Base-by-base conservation (phyloP, 2,797 vertebrate genomes). In the Apogon talboti region DNA sequence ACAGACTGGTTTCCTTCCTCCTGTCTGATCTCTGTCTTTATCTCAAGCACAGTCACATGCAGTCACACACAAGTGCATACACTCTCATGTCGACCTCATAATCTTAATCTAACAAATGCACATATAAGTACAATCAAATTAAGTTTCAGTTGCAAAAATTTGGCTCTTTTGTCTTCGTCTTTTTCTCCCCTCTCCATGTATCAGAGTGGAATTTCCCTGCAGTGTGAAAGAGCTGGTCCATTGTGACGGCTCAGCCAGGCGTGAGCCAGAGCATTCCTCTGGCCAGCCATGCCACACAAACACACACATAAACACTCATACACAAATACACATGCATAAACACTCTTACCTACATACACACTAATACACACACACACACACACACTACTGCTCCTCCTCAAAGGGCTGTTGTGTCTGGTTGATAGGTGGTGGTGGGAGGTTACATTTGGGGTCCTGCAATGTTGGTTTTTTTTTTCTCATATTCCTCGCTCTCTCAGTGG, bases 181-280 rank as follows among this genome's bases (percentile, higher is more conserved):
- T 68, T 79, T 68, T 45, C 68, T 68, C 76, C 84, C 70, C 78
- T 53, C 79, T 83, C 72, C 71, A 73, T 82, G 56, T 86, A 89
- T 90, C 81, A 76, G 74, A 78, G 86, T 85, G 93, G 93, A 93
- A 93, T 94, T 94, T 92, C 93, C 91, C 92, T 87, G 82, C 92
- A 91, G 83, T 92, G 89, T 90, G 89, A 92, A 89, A 93, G 92
- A 91, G 91, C 90, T 66, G 83, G 74, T 89, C 90, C 90, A 93
- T 95, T 94, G 91, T 94, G 93, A 91, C 86, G 86, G 88, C 80
- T 88, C 92, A 93, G 91, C 91, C 92, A 92, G 92, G 90, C 91
- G 86, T 94, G 89, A 84, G 73, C 81, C 76, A 75, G 84, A 76
- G 78, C 87, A 92, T 93, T 94, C 92, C 91, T 92, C 84, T 87